Evolutionary conservation across 2,888 invertebrate genomes (phyloP), one percentile per base, ranked within the genome.

Genomic region (Argyra leucocephala): DNA sequence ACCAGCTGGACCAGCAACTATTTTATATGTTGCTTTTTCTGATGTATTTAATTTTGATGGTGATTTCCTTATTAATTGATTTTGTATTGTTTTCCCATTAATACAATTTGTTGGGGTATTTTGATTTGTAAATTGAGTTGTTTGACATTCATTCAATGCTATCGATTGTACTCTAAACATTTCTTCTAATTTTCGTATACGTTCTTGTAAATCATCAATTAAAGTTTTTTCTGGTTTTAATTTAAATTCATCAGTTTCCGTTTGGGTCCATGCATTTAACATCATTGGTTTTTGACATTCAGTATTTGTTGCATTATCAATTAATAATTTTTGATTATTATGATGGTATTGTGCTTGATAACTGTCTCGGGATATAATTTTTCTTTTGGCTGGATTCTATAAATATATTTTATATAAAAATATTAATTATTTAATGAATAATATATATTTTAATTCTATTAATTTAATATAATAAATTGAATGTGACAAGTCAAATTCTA

Each of bases 221-320:
- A 67, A 68, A 69, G 26, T 60, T 67, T 64, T 71, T 66, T 62
- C 69, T 73, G 57, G 71, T 62, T 24, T 57, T 22, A 68, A 63
- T 6, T 61, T 69, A 23, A 74, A 74, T 63, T 75, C 75, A 3
- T 61, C 61, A 31, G 64, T 63, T 0, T 69, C 68, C 1, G 76
- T 76, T 66, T 76, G 77, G 1, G 76, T 71, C 76, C 76, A 76
- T 10, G 75, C 70, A 18, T 70, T 71, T 3, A 76, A 65, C 65
- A 68, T 64, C 69, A 76, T 70, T 1, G 71, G 70, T 4, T 66
- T 67, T 22, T 66, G 66, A 24, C 23, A 65, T 22, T 66, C 65
- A 12, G 62, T 63, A n/a, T 59, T 58, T 3, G 59, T 65, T 6
- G 62, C 22, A 37, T 36, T 22, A n/a, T 62, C 22, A 4, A 23